Evolutionary conservation across 2,888 invertebrate genomes (phyloP).

Genomic region (Geotrupes spiniger): DNA sequence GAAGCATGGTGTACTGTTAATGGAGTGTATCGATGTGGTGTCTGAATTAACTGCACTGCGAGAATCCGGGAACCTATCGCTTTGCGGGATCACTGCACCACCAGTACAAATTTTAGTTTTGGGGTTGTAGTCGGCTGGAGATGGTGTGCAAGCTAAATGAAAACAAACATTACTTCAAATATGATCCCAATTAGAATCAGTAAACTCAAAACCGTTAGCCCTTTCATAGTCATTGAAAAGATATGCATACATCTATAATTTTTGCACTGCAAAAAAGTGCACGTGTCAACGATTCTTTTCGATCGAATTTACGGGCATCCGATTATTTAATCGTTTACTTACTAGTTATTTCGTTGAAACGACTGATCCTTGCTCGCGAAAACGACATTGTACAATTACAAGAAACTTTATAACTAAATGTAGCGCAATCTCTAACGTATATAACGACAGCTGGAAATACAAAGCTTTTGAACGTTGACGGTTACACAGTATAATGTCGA

Average conservation of each 20-base stretch:
- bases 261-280: conserved; percentile 7
- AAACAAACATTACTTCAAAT: no score
- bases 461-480: conserved; percentile 14
- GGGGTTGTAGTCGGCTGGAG: conserved; percentile 47
- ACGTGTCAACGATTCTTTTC: no score
- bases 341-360: conserved; percentile 57
- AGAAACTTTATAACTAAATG: background rate
- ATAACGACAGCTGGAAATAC: background rate
- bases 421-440: no score
- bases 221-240: no score
- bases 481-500: conserved; percentile 9
- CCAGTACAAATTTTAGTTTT: conserved; percentile 26
- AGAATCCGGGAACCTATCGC: conserved; percentile 44
- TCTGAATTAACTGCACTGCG: conserved; percentile 45
- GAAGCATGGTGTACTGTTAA: conserved; percentile 40
- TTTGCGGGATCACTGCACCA: conserved; percentile 46
- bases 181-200: no score
- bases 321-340: no score
- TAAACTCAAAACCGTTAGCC: no score
- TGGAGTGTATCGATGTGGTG: conserved; percentile 32
- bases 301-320: no score
- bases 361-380: conserved; percentile 56
- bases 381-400: conserved; percentile 50
- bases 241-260: no score
- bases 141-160: conserved; percentile 51